Conservation (phyloP, 1,140 invertebrate genomes). For the Sogatella furcifera region DNA sequence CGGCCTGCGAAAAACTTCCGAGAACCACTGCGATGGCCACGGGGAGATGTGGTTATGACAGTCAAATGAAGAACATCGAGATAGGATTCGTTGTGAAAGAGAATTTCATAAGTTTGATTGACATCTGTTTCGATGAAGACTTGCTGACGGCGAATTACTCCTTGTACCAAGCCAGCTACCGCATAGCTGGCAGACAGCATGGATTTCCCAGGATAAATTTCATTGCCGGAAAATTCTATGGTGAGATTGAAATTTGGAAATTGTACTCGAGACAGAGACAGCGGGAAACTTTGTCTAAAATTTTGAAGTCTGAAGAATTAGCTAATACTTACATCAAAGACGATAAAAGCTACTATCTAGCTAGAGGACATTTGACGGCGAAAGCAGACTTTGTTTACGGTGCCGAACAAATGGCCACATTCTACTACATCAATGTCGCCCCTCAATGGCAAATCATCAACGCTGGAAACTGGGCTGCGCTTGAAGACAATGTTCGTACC, state of each 20-base stretch:
- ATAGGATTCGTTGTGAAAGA: constrained; percentile 27
- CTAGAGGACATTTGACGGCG: constrained; percentile 31
- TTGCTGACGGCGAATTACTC: constrained; percentile 23
- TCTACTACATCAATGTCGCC: constrained; percentile 41
- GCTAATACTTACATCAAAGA: constrained; percentile 15
- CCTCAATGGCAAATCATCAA: constrained; percentile 48
- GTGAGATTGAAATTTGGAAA: constrained; percentile 17
- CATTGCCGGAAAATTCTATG: constrained; percentile 22
- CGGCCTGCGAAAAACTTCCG: constrained; percentile 14
- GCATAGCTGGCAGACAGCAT: background rate
- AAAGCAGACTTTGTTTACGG: constrained; percentile 38
- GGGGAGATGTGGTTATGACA: constrained; percentile 5
- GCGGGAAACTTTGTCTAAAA: constrained; percentile 15
- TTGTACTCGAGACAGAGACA: constrained; percentile 22
- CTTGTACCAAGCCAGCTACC: constrained; percentile 9
- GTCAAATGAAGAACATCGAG: constrained; percentile 16
- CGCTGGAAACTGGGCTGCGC: constrained; percentile 39
- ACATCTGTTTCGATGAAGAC: constrained; percentile 25
- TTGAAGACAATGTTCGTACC: constrained; percentile 15
- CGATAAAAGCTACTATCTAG: constrained; percentile 23
- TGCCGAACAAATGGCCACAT: constrained; percentile 32
- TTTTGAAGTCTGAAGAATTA: constrained; percentile 17
- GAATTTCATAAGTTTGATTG: constrained; percentile 23
- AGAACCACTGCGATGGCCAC: constrained; percentile 9
- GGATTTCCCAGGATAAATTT: constrained; percentile 11